Evolutionary conservation across 2,797 vertebrate genomes (phyloP).

Genomic region (Coccyzus lansbergi): DNA sequence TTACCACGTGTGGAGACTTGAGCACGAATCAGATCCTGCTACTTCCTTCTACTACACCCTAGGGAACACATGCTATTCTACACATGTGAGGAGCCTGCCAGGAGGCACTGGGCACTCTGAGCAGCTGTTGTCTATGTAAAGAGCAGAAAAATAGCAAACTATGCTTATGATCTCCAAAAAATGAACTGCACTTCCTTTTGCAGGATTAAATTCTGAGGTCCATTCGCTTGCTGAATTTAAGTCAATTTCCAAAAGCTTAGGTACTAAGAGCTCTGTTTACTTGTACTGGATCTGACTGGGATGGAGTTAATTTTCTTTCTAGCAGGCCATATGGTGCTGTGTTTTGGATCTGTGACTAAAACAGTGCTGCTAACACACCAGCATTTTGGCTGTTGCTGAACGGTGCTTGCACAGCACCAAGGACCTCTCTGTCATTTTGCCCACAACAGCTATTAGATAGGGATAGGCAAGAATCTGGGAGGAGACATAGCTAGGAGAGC

Average conservation of each 20-base stretch:
- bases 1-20: background rate
- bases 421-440: background rate
- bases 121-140: background rate
- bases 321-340: background rate
- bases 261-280: background rate
- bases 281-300: background rate
- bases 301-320: background rate
- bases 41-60: background rate
- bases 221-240: background rate
- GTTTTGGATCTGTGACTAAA: background rate
- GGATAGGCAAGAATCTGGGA: background rate
- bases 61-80: background rate
- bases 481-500: background rate
- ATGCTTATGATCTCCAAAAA: background rate
- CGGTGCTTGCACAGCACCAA: background rate
- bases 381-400: background rate
- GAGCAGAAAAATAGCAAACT: background rate
- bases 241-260: background rate
- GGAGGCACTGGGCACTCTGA: background rate
- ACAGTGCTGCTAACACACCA: background rate
- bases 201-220: background rate
- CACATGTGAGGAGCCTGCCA: rapidly evolving
- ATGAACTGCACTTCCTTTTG: background rate
- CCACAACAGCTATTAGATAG: background rate
- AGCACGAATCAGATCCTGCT: background rate